These are phyloP conservation scores for Formicarius rufipectus DNA, from an alignment of 2,113 vertebrate species.

Conservation along the genomic window DNA sequence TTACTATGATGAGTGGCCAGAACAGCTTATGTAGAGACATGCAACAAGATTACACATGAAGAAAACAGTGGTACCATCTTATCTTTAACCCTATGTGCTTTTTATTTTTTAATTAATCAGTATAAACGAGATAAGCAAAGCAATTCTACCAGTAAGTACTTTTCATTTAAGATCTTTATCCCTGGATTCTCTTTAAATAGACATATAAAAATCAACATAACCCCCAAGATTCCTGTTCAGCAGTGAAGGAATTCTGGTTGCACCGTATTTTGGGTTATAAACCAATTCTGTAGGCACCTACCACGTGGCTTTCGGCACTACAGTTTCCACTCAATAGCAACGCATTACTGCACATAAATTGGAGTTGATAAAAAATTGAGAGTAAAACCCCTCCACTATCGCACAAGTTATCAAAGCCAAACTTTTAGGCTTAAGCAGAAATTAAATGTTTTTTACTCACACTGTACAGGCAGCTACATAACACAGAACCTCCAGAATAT, in stretches of 20 bases:
- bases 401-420: not conserved
- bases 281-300: not conserved
- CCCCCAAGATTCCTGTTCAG: conserved; percentile 19
- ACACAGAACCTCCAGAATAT: not conserved
- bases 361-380: not conserved
- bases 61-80: conserved; percentile 74
- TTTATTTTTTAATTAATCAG: conserved; percentile 64
- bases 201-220: conserved; percentile 3
- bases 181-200: conserved; percentile 22
- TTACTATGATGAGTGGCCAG: conserved; percentile 98
- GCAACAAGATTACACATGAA: conserved; percentile 82
- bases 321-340: not conserved
- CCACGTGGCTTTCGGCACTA: not conserved
- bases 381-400: not conserved
- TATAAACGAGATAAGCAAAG: conserved; percentile 46
- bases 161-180: not conserved
- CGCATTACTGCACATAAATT: not conserved
- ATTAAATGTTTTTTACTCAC: not conserved
- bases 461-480: not conserved
- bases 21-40: conserved; percentile 86
- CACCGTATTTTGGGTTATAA: not conserved
- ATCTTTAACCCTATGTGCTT: conserved; percentile 61
- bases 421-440: not conserved
- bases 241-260: conserved; percentile 72
- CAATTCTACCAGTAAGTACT: conserved; percentile 30